These are phyloP conservation scores for Alviniconcha marisindica DNA, from an alignment of 1,140 invertebrate species.

Conservation along the genomic window DNA sequence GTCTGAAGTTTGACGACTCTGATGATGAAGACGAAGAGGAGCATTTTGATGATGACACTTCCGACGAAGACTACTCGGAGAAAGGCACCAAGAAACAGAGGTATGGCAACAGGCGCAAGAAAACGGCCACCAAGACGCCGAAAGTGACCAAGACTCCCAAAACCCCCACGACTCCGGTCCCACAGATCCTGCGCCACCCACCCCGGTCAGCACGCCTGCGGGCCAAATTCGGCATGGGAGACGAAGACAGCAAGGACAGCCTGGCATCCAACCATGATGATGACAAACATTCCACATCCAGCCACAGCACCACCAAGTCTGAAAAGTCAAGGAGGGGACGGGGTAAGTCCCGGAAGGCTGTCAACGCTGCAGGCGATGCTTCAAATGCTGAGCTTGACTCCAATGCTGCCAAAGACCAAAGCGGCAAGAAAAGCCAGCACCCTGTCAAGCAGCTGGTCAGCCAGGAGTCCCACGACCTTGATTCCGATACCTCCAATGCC, in stretches of 20 bases:
- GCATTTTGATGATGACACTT: constrained; percentile 9
- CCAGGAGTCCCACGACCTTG: background rate
- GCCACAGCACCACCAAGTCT: constrained; percentile 25
- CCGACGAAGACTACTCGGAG: constrained; percentile 37
- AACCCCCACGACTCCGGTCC: background rate
- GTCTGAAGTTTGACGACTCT: constrained; percentile 16
- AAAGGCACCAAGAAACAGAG: constrained; percentile 12
- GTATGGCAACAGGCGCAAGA: background rate
- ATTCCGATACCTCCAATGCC: background rate
- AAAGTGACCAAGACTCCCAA: background rate
- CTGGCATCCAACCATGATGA: constrained; percentile 13
- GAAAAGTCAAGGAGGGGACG: constrained; percentile 33
- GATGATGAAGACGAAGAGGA: constrained; percentile 12
- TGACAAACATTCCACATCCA: constrained; percentile 19
- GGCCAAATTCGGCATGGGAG: constrained; percentile 15
- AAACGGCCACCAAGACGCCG: background rate
- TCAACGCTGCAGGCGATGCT: too few species aligned
- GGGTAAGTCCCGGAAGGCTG: constrained; percentile 13
- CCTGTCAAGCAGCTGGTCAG: background rate
- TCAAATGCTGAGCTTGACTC: background rate
- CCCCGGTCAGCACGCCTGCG: constrained; percentile 27
- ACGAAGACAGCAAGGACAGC: constrained; percentile 30
- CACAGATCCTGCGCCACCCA: constrained; percentile 20
- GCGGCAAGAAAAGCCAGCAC: background rate
- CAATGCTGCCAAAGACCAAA: background rate